Conservation (phyloP, 2,797 vertebrate species). For the Acipenser transmontanus region DNA sequence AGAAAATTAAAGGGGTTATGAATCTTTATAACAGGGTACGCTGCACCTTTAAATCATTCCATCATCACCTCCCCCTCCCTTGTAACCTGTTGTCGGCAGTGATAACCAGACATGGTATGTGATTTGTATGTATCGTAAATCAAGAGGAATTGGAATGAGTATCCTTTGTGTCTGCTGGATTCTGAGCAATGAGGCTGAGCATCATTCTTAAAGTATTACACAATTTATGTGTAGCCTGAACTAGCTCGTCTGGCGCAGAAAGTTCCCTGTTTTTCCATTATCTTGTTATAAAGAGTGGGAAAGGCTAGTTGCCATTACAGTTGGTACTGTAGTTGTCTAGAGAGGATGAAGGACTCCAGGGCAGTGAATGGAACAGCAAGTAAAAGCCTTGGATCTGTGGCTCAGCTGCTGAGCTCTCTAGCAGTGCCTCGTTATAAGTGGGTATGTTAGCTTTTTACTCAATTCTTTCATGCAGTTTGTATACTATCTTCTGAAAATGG, state of each 20-base stretch:
- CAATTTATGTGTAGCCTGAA: not conserved
- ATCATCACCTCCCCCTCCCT: not conserved
- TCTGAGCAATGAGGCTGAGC: not conserved
- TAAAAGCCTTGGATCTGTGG: conserved; percentile 49
- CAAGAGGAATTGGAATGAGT: not conserved
- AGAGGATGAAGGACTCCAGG: not conserved
- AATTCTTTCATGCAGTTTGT: conserved; percentile 9
- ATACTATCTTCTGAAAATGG: too few species aligned
- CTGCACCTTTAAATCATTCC: not conserved
- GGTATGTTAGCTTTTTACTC: conserved; percentile 42
- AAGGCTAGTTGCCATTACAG: not conserved
- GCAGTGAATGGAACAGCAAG: conserved; percentile 40
- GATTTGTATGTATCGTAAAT: not conserved
- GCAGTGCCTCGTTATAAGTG: conserved; percentile 63
- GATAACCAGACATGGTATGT: not conserved
- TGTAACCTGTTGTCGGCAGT: not conserved
- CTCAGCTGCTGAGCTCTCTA: conserved; percentile 62
- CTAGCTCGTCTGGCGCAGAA: not conserved
- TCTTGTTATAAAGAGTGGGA: not conserved
- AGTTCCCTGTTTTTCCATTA: not conserved
- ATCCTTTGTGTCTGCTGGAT: not conserved
- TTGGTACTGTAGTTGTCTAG: not conserved
- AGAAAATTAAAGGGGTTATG: too few species aligned
- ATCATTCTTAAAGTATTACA: too few species aligned
- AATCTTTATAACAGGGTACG: not conserved